phyloP scores from a whole-genome alignment of 2,797 vertebrate species.

The Epinephelus malabaricus region DNA sequence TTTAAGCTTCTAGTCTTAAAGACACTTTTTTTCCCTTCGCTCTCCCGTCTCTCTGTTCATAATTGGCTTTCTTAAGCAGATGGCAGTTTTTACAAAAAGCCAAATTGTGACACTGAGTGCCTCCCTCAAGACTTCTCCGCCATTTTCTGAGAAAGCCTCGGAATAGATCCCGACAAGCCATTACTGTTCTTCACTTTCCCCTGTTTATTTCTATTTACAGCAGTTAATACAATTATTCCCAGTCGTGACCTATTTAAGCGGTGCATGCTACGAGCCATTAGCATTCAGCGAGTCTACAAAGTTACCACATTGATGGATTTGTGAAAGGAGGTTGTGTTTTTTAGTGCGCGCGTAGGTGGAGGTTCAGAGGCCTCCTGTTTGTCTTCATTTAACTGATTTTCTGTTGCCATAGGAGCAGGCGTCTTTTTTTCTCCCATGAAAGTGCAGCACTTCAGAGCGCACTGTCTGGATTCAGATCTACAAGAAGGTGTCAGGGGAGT shows the following conservation, averaged over 20 bases:
- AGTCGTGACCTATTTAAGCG: conserved; percentile 85
- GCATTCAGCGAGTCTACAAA: conserved; percentile 81
- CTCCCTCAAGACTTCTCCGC: conserved; percentile 72
- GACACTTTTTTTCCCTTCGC: conserved; percentile 14
- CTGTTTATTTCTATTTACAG: conserved; percentile 86
- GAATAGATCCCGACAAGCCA: conserved; percentile 78
- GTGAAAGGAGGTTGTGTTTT: conserved; percentile 84
- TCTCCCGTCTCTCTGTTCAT: conserved; percentile 58
- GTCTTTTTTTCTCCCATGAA: conserved; percentile 75
- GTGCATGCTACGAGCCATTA: conserved; percentile 79
- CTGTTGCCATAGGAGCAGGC: conserved; percentile 86
- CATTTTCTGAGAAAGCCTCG: conserved; percentile 78
- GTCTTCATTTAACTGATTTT: conserved; percentile 85
- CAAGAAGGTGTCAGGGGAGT: conserved; percentile 79
- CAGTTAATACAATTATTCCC: conserved; percentile 84
- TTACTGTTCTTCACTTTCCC: conserved; percentile 74
- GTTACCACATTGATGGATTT: conserved; percentile 82
- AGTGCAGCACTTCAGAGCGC: conserved; percentile 77
- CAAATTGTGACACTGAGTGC: conserved; percentile 69
- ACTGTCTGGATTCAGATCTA: conserved; percentile 75
- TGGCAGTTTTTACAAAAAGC: conserved; percentile 71
- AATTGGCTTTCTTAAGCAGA: conserved; percentile 79
- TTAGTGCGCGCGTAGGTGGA: conserved; percentile 81
- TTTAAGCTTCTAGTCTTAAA: conserved; percentile 52
- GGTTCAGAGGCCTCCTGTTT: conserved; percentile 85